Conservation (phyloP, 2,113 vertebrate species). For the Fukomys damarensis region DNA sequence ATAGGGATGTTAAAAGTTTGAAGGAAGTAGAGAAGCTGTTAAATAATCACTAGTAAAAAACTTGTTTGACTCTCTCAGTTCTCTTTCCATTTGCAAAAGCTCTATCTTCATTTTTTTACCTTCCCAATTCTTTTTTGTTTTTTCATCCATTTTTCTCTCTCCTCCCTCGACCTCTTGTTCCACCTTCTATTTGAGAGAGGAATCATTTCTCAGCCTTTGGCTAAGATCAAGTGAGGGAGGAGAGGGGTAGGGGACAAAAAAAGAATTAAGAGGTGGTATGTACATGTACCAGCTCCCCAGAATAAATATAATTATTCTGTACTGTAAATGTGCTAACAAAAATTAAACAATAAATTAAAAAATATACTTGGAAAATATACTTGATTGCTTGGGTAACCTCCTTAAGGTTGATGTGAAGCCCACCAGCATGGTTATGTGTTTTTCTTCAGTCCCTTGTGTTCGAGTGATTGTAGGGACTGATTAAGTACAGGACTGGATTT, state of each 20-base stretch:
- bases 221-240: too few species aligned
- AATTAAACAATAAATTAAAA: not conserved
- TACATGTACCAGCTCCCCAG: not conserved
- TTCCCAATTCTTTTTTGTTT: not conserved
- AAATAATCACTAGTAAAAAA: not conserved
- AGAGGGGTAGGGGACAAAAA: not conserved
- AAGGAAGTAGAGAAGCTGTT: not conserved
- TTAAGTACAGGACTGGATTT: not conserved
- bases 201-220: too few species aligned
- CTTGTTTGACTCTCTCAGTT: not conserved
- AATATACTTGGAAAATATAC: not conserved
- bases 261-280: not conserved
- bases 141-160: not conserved
- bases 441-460: not conserved
- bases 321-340: not conserved
- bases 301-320: not conserved
- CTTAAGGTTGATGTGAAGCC: not conserved
- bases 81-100: not conserved
- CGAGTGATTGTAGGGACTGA: not conserved
- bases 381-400: not conserved
- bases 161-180: not conserved
- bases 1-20: not conserved
- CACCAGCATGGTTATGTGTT: not conserved
- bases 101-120: not conserved
- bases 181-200: not conserved